A percentile compares a stretch with the other conserved stretches of the same genome.
Conservation (phyloP, 2,888 invertebrate genomes). For the Drosophila nr. fundita region DNA sequence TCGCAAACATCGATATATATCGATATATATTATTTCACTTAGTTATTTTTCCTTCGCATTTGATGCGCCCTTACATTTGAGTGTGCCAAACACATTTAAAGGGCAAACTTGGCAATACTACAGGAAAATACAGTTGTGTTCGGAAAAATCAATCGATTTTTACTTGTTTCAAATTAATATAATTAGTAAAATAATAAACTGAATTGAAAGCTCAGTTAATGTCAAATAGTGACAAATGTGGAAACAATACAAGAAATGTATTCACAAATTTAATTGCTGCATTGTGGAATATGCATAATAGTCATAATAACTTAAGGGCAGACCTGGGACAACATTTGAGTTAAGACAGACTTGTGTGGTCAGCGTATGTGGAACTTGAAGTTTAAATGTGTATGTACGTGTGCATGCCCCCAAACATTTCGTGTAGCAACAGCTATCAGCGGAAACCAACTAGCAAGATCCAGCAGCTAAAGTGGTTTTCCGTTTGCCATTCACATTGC, state of each 20-base stretch:
- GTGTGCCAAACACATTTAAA: not conserved
- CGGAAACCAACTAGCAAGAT: constrained; percentile 9
- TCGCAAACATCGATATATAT: not conserved
- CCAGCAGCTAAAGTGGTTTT: constrained; percentile 23
- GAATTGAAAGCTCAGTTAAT: not conserved
- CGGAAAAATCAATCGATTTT: not conserved
- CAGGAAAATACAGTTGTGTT: not conserved
- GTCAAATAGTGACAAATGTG: not conserved
- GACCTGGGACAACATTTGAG: not conserved
- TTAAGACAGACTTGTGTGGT: not conserved
- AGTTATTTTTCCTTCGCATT: not conserved
- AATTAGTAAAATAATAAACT: not conserved
- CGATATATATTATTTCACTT: not conserved
- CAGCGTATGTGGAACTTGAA: not conserved
- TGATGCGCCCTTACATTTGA: not conserved
- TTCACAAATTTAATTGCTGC: not conserved
- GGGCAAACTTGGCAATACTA: too few relatives aligned
- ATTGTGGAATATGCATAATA: not conserved
- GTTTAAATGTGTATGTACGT: not conserved
- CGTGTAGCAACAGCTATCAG: not conserved
- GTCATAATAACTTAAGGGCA: not conserved
- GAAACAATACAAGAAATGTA: not conserved
- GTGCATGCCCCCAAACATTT: not conserved
- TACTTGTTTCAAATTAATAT: not conserved
- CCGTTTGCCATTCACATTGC: constrained; percentile 34